Conservation (phyloP, 1,140 invertebrate species). For the Carcinoscorpius rotundicauda region DNA sequence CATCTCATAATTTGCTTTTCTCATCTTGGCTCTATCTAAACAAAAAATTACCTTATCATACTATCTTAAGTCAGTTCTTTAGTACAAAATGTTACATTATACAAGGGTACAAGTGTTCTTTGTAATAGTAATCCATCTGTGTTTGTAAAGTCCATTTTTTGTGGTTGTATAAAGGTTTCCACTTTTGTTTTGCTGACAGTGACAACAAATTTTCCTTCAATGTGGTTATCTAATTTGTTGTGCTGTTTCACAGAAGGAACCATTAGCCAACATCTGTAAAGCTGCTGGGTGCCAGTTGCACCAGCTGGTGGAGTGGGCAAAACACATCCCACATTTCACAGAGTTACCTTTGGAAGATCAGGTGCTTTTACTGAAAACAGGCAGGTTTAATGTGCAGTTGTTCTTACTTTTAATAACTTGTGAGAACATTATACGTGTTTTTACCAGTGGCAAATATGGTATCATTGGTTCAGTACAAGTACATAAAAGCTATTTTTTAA, state of each 20-base stretch:
- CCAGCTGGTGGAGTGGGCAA: slow-evolving; percentile 93
- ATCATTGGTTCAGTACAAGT: too few relatives aligned
- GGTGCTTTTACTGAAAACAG: slow-evolving; percentile 71
- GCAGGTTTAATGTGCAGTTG: slow-evolving; percentile 28
- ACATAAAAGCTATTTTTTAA: too few relatives aligned
- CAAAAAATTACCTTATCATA: too few relatives aligned
- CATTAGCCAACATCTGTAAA: slow-evolving; percentile 53
- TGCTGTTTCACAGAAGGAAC: slow-evolving; percentile 26
- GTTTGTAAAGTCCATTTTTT: background rate
- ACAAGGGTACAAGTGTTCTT: too few relatives aligned
- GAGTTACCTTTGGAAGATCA: slow-evolving; percentile 84
- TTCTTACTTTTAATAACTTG: too few relatives aligned
- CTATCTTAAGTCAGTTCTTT: too few relatives aligned
- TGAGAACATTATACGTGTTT: too few relatives aligned
- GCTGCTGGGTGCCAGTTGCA: slow-evolving; percentile 81
- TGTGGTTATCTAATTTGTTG: slow-evolving; percentile 4
- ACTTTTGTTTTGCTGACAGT: background rate
- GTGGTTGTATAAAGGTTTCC: background rate
- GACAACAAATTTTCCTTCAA: background rate
- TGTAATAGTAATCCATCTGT: too few relatives aligned
- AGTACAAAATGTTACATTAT: too few relatives aligned
- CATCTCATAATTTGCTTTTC: too few relatives aligned
- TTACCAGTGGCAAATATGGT: too few relatives aligned
- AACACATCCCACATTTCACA: slow-evolving; percentile 84
- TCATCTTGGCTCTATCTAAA: too few relatives aligned